These are phyloP conservation scores for Embidobia sp. DNA, from an alignment of 2,888 invertebrate species.

Conservation along the genomic window DNA sequence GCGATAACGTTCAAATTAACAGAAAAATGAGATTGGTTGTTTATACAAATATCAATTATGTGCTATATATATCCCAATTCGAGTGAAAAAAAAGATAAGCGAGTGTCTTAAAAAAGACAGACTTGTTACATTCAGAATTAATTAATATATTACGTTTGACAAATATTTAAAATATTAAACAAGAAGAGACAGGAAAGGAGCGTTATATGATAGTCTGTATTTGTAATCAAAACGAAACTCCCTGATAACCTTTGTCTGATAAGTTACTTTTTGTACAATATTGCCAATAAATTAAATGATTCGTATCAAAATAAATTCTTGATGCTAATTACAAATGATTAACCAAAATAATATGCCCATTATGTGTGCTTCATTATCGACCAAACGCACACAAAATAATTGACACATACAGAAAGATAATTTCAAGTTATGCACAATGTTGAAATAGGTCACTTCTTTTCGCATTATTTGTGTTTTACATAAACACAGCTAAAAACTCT, in stretches of 20 bases:
- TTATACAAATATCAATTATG: too few species aligned
- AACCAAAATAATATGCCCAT: neutral
- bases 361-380: conserved; percentile 12
- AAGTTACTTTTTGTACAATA: conserved; percentile 20
- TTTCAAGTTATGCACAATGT: conserved; percentile 6
- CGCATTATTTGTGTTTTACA: neutral
- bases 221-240: conserved; percentile 8
- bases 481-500: neutral
- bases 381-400: conserved; percentile 14
- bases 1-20: too few species aligned
- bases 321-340: conserved; percentile 25
- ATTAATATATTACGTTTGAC: too few species aligned
- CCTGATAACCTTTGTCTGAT: conserved; percentile 28
- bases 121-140: too few species aligned
- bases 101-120: too few species aligned
- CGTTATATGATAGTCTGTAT: conserved; percentile 12
- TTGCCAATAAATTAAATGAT: conserved; percentile 25
- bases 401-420: conserved; percentile 6
- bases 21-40: too few species aligned
- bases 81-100: too few species aligned
- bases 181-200: conserved; percentile 6
- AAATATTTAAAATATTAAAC: too few species aligned
- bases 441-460: conserved; percentile 42
- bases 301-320: conserved; percentile 23
- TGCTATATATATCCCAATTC: too few species aligned